Base-by-base conservation (phyloP, 2,113 vertebrate genomes). In the Raja brachyura region DNA sequence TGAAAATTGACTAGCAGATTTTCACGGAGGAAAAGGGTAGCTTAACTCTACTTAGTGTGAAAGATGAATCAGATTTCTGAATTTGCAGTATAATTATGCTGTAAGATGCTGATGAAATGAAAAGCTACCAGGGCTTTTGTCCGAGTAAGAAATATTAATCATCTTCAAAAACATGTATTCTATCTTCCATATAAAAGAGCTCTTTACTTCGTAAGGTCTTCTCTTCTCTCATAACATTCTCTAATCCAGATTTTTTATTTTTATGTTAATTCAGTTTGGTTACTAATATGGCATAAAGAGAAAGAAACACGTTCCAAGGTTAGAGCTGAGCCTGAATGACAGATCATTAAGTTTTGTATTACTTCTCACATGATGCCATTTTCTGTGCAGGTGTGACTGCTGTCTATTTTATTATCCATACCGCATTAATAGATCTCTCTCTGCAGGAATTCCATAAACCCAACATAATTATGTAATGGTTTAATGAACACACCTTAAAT, bases 221-320 rank as follows among this genome's bases (percentile, higher is more conserved):
- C 63, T 78, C 39, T 78, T 75, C 74, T 33, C 39, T 70, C 31
- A 66, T 93, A 88, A 93, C 31, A 73, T 92, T 48, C 39, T 88
- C 56, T 93, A 94, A 94, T 93, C 90, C 93, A 93, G 48, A 33
- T 70, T 73, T 93, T 94, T 93, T 93, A 92, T 94, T 93, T 61
- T 86, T 77, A 93, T 86, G 93, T 93, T 94, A 94, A 94, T 93
- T 79, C 86, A 94, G 33, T 33, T 54, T 93, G 93, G 86, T 86
- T 93, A 93, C 93, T 94, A 94, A 94, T 83, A 94, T 83, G 73
- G 93, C 68, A 90, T 93, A 86, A 93, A 93, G 93, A 90, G 74
- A 94, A 94, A 93, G 86, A 93, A 63, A 61, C 93, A 93, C 59
- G 93, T 93, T 93, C 74, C 81, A 93, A 93, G 93, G 93, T 93